Evolutionary conservation across 2,888 invertebrate genomes (phyloP).

Genomic region (Tenthredo amoena): DNA sequence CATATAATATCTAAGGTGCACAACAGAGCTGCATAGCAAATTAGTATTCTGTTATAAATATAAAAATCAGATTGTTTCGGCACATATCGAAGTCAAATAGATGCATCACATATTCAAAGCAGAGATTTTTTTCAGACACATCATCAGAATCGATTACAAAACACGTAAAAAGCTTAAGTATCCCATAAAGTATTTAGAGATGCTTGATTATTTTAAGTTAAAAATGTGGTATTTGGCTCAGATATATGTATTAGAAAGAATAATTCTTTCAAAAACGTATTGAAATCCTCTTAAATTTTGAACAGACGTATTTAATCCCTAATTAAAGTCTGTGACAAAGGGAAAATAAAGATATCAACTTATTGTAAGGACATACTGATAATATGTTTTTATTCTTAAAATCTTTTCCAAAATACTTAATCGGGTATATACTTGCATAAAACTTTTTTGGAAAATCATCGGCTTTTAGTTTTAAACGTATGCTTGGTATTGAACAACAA

Average conservation of each 20-base stretch:
- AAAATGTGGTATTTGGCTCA: neutral
- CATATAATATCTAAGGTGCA: neutral
- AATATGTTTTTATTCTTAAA: constrained; percentile 56
- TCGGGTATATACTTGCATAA: constrained; percentile 40
- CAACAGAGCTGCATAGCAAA: neutral
- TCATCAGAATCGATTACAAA: neutral
- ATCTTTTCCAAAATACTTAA: constrained; percentile 53
- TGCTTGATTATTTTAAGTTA: neutral
- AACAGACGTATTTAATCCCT: neutral
- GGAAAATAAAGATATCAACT: constrained; percentile 55
- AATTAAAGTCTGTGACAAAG: constrained; percentile 25
- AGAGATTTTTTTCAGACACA: neutral
- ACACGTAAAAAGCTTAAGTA: neutral
- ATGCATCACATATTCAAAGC: neutral
- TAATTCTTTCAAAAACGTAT: neutral
- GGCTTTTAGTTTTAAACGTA: constrained; percentile 37
- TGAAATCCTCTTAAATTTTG: neutral
- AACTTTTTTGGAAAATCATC: constrained; percentile 29
- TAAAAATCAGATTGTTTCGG: neutral
- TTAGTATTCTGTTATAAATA: neutral
- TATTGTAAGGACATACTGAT: constrained; percentile 19
- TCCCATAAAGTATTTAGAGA: neutral
- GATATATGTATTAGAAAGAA: neutral
- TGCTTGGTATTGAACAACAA: constrained; percentile 40
- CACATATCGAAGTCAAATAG: neutral